Base-by-base conservation (phyloP, 2,797 vertebrate genomes). In the Balearica regulorum region DNA sequence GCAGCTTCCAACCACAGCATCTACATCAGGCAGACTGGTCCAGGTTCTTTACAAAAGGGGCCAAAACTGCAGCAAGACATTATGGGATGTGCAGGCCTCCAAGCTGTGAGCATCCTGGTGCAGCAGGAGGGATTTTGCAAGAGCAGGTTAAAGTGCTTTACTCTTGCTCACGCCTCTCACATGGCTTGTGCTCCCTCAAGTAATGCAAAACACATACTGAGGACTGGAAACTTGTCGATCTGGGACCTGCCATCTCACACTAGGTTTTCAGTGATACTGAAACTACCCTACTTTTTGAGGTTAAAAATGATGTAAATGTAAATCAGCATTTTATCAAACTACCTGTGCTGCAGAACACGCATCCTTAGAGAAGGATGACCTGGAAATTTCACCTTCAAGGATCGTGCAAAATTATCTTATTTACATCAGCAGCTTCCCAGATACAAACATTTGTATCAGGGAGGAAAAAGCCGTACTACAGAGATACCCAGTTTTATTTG, bases 11-110 rank as follows among this genome's bases (percentile, higher is more conserved):
- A 19, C 11, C 25, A 61, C 6, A 3, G 11, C 2, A 1, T 15
- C 81, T n/a, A 35, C 60, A 24, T 16, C 51, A 64, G 4, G 48
- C 28, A 65, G 51, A 54, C 8, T 16, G 12, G 72, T 6, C 33
- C 35, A 75, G 15, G 11, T 69, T 24, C 43, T 66, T 82, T 37
- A 31, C 1, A 4, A 66, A 87, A 68, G 14, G 9, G 10, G 8
- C 4, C 1, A 4, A 68, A n/a, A 79, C 16, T 58, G 39, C 62
- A 68, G 31, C 35, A 53, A 68, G 73, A 51, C 13, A 18, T 61
- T 53, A 24, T 0, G 0, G 7, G 29, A 49, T 51, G 35, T 18
- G 25, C 6, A 72, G 26, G 21, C 4, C 6, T 19, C 29, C n/a
- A 60, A 28, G 31, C 25, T 65, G 7, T 4, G 5, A 68, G 69